Evolutionary conservation across 2,888 invertebrate genomes (phyloP), one percentile per base, ranked within the genome.

Genomic region (Anoncus sp.): DNA sequence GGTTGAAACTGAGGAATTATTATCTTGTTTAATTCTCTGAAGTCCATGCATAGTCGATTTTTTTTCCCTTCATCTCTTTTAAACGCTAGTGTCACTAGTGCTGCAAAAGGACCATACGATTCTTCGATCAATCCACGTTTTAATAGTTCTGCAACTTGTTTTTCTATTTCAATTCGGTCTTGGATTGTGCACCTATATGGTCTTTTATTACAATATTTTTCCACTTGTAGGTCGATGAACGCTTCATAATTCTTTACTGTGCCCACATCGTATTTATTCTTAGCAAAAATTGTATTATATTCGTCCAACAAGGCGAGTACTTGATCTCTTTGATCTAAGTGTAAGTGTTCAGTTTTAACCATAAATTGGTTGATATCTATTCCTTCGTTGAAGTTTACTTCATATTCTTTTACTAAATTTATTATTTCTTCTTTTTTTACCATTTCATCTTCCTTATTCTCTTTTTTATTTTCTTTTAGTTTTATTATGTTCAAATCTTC

Each of bases 61-160:
- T 51, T 78, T 43, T 66, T 57, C 12, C 62, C 59, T 45, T 81
- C 82, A 27, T 82, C 82, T 65, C 71, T 72, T 66, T 80, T 73
- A 35, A 69, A 81, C n/a, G 69, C 75, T 4, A 77, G 47, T 12
- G 77, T 77, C 16, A 77, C 77, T n/a, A 74, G 77, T 22, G 74
- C 67, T 31, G 69, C 77, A 31, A 77, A 74, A 6, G 74, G 70
- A 12, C 59, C 40, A 38, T 55, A 57, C 1, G 80, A 80, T n/a
- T 80, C 80, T 65, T 80, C 80, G 20, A 80, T 80, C 40, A 77
- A 22, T 12, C 45, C 38, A 18, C 24, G 47, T 49, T 77, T 55
- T 14, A 81, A 59, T 75, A 81, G 47, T 72, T 79, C 59, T 49
- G 67, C 31, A 16, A 79, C 71, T 24, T 80, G 77, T 40, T 63